These are phyloP conservation scores for Miniopterus natalensis DNA, from an alignment of 2,113 vertebrate genomes.

Conservation along the genomic window DNA sequence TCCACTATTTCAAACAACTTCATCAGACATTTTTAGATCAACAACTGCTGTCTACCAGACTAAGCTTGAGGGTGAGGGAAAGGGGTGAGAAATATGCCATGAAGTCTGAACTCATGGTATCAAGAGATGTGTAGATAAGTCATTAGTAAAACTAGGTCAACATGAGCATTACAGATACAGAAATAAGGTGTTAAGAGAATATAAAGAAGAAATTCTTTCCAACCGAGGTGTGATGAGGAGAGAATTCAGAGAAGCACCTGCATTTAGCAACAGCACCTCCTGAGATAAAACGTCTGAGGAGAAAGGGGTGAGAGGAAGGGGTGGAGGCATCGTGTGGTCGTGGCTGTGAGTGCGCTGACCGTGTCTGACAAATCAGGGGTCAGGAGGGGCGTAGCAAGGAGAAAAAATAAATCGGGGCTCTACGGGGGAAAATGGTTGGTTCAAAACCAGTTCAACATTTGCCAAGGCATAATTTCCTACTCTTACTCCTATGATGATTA, in stretches of 20 bases:
- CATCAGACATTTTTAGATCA: constrained; percentile 24
- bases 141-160: neutral
- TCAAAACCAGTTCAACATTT: neutral
- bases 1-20: neutral
- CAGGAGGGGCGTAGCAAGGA: neutral
- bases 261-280: neutral
- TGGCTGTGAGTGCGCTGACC: fast-evolving
- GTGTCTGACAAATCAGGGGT: neutral
- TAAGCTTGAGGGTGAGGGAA: neutral
- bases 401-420: neutral
- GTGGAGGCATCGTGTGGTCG: too few species aligned
- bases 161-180: neutral
- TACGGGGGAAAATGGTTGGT: neutral
- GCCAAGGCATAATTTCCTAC: neutral
- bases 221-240: neutral
- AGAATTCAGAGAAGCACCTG: neutral
- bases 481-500: neutral
- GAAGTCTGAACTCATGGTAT: neutral
- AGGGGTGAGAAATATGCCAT: neutral
- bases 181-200: neutral
- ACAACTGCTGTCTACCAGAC: neutral
- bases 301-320: neutral
- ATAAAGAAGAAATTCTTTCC: neutral
- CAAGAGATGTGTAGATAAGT: neutral
- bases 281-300: neutral